Evolutionary conservation across 2,797 vertebrate genomes (phyloP), one percentile per base, ranked within the genome.

Genomic region (Capromys pilorides): DNA sequence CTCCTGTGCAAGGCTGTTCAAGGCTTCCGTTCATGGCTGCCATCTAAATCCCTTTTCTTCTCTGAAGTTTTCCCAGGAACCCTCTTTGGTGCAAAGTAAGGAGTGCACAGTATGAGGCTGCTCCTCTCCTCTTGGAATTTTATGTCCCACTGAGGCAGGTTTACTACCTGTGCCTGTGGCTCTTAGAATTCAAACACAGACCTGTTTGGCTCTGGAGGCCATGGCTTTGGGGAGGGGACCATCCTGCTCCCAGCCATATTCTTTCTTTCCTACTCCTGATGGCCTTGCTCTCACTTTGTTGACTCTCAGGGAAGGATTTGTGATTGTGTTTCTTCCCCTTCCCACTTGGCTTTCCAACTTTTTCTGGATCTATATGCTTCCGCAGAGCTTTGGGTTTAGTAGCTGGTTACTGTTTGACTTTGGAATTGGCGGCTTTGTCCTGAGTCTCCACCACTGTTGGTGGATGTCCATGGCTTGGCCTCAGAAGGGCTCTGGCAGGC

Each of bases 101-200:
- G 24, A 83, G 11, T 36, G 51, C 45, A 57, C 6, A 51, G 51
- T 9, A 6, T 2, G 3, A 7, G 41, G 41, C 45, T 22, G 9
- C 64, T 24, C 66, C n/a, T 89, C 21, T 14, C 45, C 3, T 49
- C 79, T 54, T 45, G 6, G 79, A 31, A 45, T 8, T 51, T 79
- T 86, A 71, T 39, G 14, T 82, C 3, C 12, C 36, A 31, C 61
- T n/a, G 45, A 81, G 28, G 33, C 49, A 79, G 18, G 26, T 11
- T 71, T 28, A 21, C 49, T 66, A 36, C 24, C 41, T 7, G 5
- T 62, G n/a, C 59, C 41, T 19, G 11, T 92, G 62, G 88, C 22
- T 45, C 39, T 94, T 81, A 36, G 75, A 93, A 62, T 88, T 75
- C 83, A 81, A 18, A 73, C 62, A 54, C 11, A 90, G 85, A 67